These are phyloP conservation scores for Rhinolophus ferrumequinum DNA, from an alignment of 2,113 vertebrate genomes.

Conservation along the genomic window DNA sequence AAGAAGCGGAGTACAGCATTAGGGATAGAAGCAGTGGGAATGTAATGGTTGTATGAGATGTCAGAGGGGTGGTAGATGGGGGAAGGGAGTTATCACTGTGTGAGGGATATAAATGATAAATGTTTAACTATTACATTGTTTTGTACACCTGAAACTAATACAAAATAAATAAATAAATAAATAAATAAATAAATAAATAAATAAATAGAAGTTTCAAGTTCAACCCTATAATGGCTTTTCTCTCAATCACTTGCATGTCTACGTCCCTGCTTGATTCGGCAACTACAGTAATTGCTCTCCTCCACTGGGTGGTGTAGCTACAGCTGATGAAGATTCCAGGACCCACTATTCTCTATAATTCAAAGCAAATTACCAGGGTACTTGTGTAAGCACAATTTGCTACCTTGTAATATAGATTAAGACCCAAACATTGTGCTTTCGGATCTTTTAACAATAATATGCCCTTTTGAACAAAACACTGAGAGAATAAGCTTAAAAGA, in stretches of 20 bases:
- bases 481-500: conserved; percentile 28
- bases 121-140: no score
- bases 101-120: no score
- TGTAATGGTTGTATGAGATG: no score
- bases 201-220: background rate
- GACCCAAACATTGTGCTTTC: background rate
- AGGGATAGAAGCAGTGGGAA: no score
- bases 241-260: background rate
- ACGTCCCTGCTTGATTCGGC: background rate
- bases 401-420: background rate
- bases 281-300: background rate
- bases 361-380: background rate
- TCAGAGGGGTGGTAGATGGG: no score
- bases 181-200: no score
- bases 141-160: no score
- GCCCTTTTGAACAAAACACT: conserved; percentile 46
- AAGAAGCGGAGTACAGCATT: no score
- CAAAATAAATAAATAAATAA: no score
- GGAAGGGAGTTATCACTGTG: no score
- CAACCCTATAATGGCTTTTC: background rate
- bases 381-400: background rate
- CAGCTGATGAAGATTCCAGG: background rate
- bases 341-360: background rate
- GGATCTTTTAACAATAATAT: conserved; percentile 40
- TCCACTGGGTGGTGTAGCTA: background rate